These are phyloP conservation scores for Nothobranchius furzeri DNA, from an alignment of 2,113 vertebrate species.

Conservation along the genomic window DNA sequence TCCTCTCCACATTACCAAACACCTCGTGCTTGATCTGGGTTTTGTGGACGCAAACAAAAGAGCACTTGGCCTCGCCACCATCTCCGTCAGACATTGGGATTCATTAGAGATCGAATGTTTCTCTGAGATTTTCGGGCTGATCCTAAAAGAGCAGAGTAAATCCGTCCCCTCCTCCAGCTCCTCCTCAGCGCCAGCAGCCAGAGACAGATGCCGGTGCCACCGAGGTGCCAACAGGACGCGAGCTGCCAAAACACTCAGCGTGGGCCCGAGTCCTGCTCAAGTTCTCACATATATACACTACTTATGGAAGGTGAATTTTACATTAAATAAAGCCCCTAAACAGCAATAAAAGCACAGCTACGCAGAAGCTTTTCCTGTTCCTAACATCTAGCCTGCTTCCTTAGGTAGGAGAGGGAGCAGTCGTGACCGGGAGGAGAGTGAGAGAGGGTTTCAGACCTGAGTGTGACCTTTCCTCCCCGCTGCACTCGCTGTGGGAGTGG, in stretches of 20 bases:
- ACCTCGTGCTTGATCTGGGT: neutral
- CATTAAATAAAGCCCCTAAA: no score
- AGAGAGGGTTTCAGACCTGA: slow-evolving; percentile 18
- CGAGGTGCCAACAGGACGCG: slow-evolving; percentile 53
- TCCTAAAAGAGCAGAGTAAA: slow-evolving; percentile 39
- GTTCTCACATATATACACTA: slow-evolving; percentile 1
- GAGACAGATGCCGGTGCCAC: slow-evolving; percentile 65
- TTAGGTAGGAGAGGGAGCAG: slow-evolving; percentile 22
- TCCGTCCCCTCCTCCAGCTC: slow-evolving; percentile 34
- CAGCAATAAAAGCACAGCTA: no score
- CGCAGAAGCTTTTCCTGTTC: no score
- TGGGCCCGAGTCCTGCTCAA: slow-evolving; percentile 45
- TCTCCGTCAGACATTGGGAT: slow-evolving; percentile 7
- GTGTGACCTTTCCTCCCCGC: slow-evolving; percentile 33
- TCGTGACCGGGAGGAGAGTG: slow-evolving; percentile 11
- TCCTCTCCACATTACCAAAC: neutral
- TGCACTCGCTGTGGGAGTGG: slow-evolving; percentile 37
- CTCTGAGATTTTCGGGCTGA: slow-evolving; percentile 27
- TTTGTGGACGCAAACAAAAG: slow-evolving; percentile 12
- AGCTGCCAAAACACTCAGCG: slow-evolving; percentile 49
- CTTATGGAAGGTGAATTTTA: no score
- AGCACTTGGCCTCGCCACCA: slow-evolving; percentile 5
- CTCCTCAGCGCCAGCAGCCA: slow-evolving; percentile 45
- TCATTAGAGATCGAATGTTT: slow-evolving; percentile 17
- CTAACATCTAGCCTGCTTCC: neutral